Base-by-base conservation (phyloP, 1,140 invertebrate species). In the Thrips palmi region DNA sequence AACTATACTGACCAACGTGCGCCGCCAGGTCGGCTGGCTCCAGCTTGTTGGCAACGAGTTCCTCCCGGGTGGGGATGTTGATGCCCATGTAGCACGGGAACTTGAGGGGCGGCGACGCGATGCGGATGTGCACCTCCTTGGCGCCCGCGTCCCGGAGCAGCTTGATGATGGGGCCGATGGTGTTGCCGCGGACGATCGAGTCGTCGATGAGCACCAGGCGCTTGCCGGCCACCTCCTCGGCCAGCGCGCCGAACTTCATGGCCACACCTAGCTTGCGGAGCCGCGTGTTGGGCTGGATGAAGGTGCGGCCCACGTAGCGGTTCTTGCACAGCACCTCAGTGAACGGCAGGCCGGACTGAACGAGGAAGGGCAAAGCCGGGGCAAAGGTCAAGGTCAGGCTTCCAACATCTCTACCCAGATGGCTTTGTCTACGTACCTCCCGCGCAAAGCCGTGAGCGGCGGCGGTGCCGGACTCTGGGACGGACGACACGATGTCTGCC, bases 281-380 rank as follows among this genome's bases (percentile, higher is more conserved):
- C 8, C 7, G 6, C 36, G 45, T 42, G 4, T 19, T 19, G 4
- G 38, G 38, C 38, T 46, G 46, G 39, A 44, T 44, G 31, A 44
- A 44, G 14, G 43, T 45, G 27, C 43, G 43, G 4, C 43, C 43
- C 14, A 44, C 20, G 24, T 44, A 44, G 19, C 43, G 44, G 27
- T 44, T 44, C 17, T 46, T 45, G n/a, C 43, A 12, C n/a, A 42
- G 43, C n/a, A 40, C 40, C 33, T 42, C 30, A n/a, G 22, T n/a
- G 19, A 17, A 42, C n/a, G n/a, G n/a, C n/a, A n/a, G n/a, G n/a
- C n/a, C n/a, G n/a, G n/a, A n/a, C n/a, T n/a, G n/a, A n/a, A n/a
- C n/a, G n/a, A n/a, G n/a, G n/a, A n/a, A n/a, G n/a, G n/a, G n/a
- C n/a, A n/a, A n/a, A n/a, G n/a, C n/a, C n/a, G n/a, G n/a, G n/a